Base-by-base conservation (phyloP, 2,797 vertebrate species). In the Poecilia velifera region DNA sequence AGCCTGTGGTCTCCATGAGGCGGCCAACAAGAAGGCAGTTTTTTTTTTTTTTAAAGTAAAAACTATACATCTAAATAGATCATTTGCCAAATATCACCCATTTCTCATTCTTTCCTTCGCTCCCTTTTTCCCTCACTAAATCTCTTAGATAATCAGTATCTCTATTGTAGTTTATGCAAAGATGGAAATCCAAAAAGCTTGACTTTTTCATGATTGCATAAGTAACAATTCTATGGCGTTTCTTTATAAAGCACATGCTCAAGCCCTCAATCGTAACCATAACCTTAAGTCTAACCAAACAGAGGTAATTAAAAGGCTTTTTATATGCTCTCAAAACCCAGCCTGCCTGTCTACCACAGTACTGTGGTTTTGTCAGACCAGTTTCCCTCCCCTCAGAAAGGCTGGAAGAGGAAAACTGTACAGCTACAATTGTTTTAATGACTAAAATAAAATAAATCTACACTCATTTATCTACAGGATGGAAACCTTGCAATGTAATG, bases 251-350 rank as follows among this genome's bases (percentile, higher is more conserved):
- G 84, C 90, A 85, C 87, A 88, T 88, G 76, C 87, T 91, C 84
- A 84, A 87, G 84, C 82, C 68, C 81, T 72, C 76, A 91, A 87
- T 86, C 87, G 82, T 88, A 91, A 94, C 87, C 68, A 22, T 89
- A 93, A 91, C 90, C 90, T 86, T 92, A 88, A 89, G 82, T 87
- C 82, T 90, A 92, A 94, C 89, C 91, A 90, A 94, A 92, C 88
- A 88, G 86, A 90, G 84, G 72, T 92, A 94, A 95, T 95, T 93
- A 94, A 93, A 94, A 94, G 90, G 81, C 78, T 90, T 93, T 94
- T 94, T 94, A 93, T 91, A 92, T 34, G 84, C 84, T 91, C 86
- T 89, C 77, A 82, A 87, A 94, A 87, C 82, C 86, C 85, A 86
- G 89, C 86, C 84, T 74, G 90, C 84, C 85, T 88, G 86, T 83